Evolutionary conservation across 2,113 vertebrate species (phyloP), one percentile per base, ranked within the genome.

Genomic region (Corythornis cristatus): DNA sequence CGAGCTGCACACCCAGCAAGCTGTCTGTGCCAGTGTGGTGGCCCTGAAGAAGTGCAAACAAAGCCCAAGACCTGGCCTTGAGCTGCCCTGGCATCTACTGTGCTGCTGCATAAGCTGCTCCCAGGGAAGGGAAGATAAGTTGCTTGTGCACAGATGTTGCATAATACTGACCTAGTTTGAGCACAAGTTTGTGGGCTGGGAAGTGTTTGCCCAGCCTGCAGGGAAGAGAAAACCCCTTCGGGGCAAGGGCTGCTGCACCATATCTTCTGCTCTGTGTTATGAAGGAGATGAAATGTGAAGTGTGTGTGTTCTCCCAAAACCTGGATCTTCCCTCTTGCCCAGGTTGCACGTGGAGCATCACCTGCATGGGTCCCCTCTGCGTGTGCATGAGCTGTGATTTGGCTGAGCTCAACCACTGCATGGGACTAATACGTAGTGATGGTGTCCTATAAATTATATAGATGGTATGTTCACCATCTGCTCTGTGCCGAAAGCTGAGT

Each of bases 391-490:
- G 74, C 86, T 1, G 6, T 50, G 62, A 33, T 51, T 70, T 64
- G 89, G 16, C 79, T 88, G 76, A 71, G 61, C 43, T 88, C 87
- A 91, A 61, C 26, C 72, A 31, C 72, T 91, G 75, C 35, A 67
- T 72, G 65, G 87, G 87, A 73, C 89, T 96, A 93, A 95, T 80
- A 93, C 5, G 0, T 74, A 88, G 72, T 93, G 95, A 96, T 93
- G 84, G 56, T 65, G 85, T 62, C 79, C 78, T 93, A 96, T 96
- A 95, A 96, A 96, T 96, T 91, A 95, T 95, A 77, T 79, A 93
- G 79, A 56, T 0, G 1, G 46, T 85, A 42, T 76, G 65, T 88
- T 96, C 5, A 0, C 89, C 95, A 95, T 95, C 95, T 93, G 93
- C 65, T 96, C 89, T 74, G 72, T 2, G 1, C 83, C 85, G 75